Evolutionary conservation across 35 echinoderm and acorn worm species (phyloP).

Genomic region (Lytechinus variegatus): DNA sequence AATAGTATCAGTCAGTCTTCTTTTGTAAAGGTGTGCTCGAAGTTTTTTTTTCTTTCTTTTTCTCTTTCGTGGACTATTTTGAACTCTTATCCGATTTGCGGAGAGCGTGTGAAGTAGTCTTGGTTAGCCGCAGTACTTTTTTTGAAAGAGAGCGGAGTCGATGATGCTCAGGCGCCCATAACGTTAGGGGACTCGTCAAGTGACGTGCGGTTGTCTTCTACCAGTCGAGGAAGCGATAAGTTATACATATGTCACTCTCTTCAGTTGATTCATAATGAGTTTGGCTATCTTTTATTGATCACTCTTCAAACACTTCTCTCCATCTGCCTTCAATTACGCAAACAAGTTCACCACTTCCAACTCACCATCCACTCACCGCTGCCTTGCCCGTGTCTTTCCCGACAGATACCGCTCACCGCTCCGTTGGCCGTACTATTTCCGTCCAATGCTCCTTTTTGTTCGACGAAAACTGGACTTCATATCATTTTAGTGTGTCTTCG

Average conservation of each 20-base stretch:
- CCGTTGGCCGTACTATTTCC: neutral
- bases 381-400: neutral
- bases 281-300: neutral
- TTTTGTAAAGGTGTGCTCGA: neutral
- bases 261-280: neutral
- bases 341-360: neutral
- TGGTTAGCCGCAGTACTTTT: neutral
- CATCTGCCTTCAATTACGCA: neutral
- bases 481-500: neutral
- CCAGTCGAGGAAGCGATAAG: neutral
- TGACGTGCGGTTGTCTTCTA: neutral
- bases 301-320: neutral
- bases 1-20: neutral
- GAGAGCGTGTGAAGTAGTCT: neutral
- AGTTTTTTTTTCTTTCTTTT: neutral
- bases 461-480: neutral
- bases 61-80: neutral
- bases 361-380: neutral
- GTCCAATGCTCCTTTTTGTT: neutral
- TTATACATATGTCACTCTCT: neutral
- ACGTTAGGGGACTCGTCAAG: neutral
- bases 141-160: neutral
- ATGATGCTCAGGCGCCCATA: neutral
- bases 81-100: neutral
- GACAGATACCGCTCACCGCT: neutral